Conservation (phyloP, 1,140 invertebrate genomes). For the Meloidogyne exigua region DNA sequence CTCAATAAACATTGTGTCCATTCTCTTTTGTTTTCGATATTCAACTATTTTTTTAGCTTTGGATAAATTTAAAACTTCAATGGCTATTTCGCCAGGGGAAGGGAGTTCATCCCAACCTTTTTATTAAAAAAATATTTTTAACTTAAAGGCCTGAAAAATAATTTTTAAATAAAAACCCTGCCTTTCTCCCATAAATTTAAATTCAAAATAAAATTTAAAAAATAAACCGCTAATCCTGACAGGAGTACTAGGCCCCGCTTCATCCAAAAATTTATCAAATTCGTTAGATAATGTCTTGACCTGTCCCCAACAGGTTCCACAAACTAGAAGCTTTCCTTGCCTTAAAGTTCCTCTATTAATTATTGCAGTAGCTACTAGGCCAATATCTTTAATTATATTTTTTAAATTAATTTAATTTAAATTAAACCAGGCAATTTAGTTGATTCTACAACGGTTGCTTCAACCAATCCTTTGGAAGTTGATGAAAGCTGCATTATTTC, state of each 20-base stretch:
- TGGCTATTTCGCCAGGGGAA: conserved; percentile 78
- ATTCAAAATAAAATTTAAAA: background rate
- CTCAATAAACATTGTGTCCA: conserved; percentile 65
- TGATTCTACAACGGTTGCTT: conserved; percentile 86
- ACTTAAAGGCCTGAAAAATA: no score
- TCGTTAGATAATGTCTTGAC: conserved; percentile 81
- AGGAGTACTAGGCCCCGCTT: conserved; percentile 77
- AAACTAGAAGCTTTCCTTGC: conserved; percentile 78
- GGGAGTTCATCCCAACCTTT: conserved; percentile 81
- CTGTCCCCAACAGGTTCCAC: conserved; percentile 70
- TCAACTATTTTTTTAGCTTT: conserved; percentile 72
- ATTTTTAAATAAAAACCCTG: no score
- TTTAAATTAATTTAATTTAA: conserved; percentile 62
- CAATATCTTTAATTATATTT: conserved; percentile 59
- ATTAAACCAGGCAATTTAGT: conserved; percentile 74
- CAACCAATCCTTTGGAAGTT: conserved; percentile 75
- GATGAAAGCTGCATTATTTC: conserved; percentile 80
- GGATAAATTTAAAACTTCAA: conserved; percentile 79
- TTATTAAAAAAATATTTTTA: conserved; percentile 28
- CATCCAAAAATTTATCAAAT: conserved; percentile 71
- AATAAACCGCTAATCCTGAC: conserved; percentile 74
- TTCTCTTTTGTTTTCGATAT: conserved; percentile 70
- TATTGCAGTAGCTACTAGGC: conserved; percentile 82
- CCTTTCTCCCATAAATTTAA: no score
- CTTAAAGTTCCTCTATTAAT: conserved; percentile 84